Percentiles rank a stretch among this genome's conserved stretches.
These are phyloP conservation scores for Sphenopsis melanotis DNA, from an alignment of 2,797 vertebrate species.

Conservation along the genomic window DNA sequence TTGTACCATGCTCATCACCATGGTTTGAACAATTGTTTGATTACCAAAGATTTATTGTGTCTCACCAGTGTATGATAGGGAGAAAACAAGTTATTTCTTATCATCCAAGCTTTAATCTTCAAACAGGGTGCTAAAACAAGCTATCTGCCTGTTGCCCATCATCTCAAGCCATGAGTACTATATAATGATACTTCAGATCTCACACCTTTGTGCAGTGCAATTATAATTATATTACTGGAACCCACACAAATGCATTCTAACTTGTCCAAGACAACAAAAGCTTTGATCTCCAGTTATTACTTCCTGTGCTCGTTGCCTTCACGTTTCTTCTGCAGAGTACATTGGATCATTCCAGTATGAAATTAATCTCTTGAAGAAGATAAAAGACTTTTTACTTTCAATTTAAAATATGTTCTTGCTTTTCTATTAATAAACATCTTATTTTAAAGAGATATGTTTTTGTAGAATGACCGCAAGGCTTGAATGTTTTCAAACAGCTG, in stretches of 20 bases:
- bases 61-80: neutral
- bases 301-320: neutral
- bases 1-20: neutral
- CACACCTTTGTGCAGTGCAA: neutral
- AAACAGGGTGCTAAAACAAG: slow-evolving; percentile 3
- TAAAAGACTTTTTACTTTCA: neutral
- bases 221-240: slow-evolving; percentile 26
- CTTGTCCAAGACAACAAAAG: neutral
- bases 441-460: neutral
- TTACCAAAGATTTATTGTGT: neutral
- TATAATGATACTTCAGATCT: neutral
- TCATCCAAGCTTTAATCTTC: slow-evolving; percentile 27
- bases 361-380: slow-evolving; percentile 23
- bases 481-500: neutral
- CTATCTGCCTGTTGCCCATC: neutral
- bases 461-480: neutral
- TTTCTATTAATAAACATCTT: neutral
- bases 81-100: neutral
- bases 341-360: neutral
- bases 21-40: neutral
- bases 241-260: slow-evolving; percentile 9
- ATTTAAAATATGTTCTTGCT: neutral
- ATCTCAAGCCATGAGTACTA: neutral
- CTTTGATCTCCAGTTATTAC: slow-evolving; percentile 34
- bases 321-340: neutral